Evolutionary conservation across 2,797 vertebrate species (phyloP).

Genomic region (Typhlichthys subterraneus): DNA sequence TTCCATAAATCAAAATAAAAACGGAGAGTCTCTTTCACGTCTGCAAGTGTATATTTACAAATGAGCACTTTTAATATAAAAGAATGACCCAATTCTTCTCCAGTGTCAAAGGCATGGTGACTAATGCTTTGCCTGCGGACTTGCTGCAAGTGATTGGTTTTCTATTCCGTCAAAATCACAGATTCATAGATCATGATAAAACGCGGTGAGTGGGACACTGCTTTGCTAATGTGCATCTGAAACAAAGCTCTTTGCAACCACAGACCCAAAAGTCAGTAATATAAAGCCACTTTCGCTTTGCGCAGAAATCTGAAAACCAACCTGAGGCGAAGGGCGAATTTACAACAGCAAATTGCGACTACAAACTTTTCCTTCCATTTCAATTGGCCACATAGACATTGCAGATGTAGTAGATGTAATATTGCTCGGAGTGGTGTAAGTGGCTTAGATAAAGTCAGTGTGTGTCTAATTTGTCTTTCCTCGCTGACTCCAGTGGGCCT

Average conservation of each 20-base stretch:
- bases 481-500: too few relatives aligned
- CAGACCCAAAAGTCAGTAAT: constrained; percentile 43
- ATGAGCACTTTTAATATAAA: constrained; percentile 84
- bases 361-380: constrained; percentile 32
- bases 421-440: constrained; percentile 9
- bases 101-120: constrained; percentile 84
- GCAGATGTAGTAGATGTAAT: background rate
- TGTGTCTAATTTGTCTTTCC: too few relatives aligned
- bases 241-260: constrained; percentile 51
- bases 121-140: constrained; percentile 79
- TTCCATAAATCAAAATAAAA: constrained; percentile 82
- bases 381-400: constrained; percentile 5
- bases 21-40: constrained; percentile 63
- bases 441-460: constrained; percentile 6
- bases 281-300: constrained; percentile 31
- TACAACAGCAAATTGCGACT: constrained; percentile 6
- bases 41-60: constrained; percentile 82
- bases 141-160: constrained; percentile 83
- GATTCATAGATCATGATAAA: constrained; percentile 87
- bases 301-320: constrained; percentile 31
- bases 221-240: constrained; percentile 74
- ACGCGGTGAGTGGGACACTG: constrained; percentile 63
- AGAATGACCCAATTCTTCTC: constrained; percentile 81
- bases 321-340: constrained; percentile 39
- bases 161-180: constrained; percentile 85